Evolutionary conservation across 1,140 invertebrate genomes (phyloP).

Genomic region (Subanguina moxae): DNA sequence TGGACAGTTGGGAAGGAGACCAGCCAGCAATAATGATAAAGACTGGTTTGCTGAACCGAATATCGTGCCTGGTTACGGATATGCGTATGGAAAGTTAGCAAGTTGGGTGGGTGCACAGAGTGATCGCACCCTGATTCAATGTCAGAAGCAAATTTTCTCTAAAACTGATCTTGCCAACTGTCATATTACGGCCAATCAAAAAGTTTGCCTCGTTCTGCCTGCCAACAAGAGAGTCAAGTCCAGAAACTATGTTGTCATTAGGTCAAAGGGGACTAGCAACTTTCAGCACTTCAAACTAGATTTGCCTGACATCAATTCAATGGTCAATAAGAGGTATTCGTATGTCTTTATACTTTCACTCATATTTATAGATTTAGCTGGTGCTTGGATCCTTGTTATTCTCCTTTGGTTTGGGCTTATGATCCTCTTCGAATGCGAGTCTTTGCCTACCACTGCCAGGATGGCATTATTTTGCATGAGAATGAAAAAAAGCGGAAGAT

Average conservation of each 20-base stretch:
- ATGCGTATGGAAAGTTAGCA: conserved; percentile 72
- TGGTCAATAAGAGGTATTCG: too few species aligned
- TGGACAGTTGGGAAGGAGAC: conserved; percentile 76
- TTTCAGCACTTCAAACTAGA: background rate
- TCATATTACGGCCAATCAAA: conserved; percentile 40
- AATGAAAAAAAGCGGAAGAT: background rate
- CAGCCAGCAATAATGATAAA: conserved; percentile 53
- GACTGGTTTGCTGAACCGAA: conserved; percentile 78
- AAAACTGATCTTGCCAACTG: conserved; percentile 56
- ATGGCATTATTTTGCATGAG: background rate
- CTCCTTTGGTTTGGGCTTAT: conserved; percentile 20
- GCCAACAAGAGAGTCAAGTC: background rate
- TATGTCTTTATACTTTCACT: background rate
- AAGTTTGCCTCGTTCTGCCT: background rate
- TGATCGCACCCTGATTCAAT: conserved; percentile 88
- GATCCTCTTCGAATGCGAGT: conserved; percentile 23
- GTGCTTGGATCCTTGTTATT: conserved; percentile 18
- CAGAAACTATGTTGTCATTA: background rate
- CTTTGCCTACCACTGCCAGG: conserved; percentile 3
- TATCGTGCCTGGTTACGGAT: conserved; percentile 70
- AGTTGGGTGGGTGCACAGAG: conserved; percentile 88
- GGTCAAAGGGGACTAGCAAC: background rate
- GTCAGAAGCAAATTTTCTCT: conserved; percentile 86
- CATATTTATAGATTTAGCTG: conserved; percentile 31
- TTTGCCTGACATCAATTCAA: too few species aligned